Evolutionary conservation across 2,113 vertebrate species (phyloP).

Genomic region (Heterochromis multidens): DNA sequence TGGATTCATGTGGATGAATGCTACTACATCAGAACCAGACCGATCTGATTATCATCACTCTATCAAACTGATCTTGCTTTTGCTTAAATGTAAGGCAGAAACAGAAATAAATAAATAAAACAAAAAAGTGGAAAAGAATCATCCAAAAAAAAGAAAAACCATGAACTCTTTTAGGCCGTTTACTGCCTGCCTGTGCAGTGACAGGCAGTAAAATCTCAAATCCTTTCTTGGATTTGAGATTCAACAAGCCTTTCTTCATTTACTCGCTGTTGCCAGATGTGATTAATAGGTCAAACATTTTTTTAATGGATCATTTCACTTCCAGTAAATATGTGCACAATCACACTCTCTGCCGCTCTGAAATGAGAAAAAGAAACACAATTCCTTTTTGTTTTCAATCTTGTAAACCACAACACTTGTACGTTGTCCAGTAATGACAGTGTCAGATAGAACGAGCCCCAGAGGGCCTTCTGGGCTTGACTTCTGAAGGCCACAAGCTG

Average conservation of each 20-base stretch:
- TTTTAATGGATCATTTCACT: constrained; percentile 43
- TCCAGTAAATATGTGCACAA: constrained; percentile 49
- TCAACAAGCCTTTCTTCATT: constrained; percentile 25
- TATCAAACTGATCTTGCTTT: neutral
- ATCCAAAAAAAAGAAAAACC: neutral
- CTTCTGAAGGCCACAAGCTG: constrained; percentile 62
- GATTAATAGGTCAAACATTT: constrained; percentile 48
- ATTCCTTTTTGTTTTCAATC: constrained; percentile 55
- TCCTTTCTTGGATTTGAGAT: constrained; percentile 9
- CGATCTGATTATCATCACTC: constrained; percentile 39
- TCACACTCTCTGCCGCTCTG: neutral
- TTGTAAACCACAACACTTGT: constrained; percentile 62
- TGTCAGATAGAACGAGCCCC: constrained; percentile 52
- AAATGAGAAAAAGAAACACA: constrained; percentile 37
- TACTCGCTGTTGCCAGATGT: constrained; percentile 29
- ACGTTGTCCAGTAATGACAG: constrained; percentile 66
- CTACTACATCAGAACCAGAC: constrained; percentile 54
- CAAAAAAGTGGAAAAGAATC: neutral
- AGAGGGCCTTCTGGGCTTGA: constrained; percentile 40
- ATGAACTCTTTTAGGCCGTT: neutral
- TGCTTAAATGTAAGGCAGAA: neutral
- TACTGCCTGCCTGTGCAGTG: too few relatives aligned
- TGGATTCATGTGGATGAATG: constrained; percentile 30
- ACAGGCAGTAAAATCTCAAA: constrained; percentile 15
- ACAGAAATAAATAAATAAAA: neutral